Base-by-base conservation (phyloP, 2,888 invertebrate species). In the Tetranychus truncatus region DNA sequence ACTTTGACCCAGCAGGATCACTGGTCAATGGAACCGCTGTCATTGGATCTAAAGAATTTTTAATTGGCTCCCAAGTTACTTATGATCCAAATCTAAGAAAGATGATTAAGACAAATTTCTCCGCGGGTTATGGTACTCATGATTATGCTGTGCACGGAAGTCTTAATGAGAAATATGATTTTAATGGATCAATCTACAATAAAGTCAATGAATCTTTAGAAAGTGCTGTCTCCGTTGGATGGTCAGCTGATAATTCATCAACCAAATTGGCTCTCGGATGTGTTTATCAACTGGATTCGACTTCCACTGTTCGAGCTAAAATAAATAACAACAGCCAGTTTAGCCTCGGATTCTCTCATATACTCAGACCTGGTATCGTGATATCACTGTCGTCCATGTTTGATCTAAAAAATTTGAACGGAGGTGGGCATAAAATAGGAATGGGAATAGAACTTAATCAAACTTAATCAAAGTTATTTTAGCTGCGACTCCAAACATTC, bases 351-450 rank as follows among this genome's bases (percentile, higher is more conserved):
- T 95, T 94, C 83, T 91, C 92, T 84, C 95, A 95, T 84, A 91
- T 89, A 84, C 85, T 96, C 80, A 89, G 92, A 81, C 90, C 92
- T 81, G 95, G 95, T 90, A 89, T 96, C 80, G 90, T 90, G 81
- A 85, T 96, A 81, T 92, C 92, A 75, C 86, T 96, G 82, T 95
- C 95, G 66, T 88, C 93, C 76, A 88, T 94, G 82, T 89, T 97
- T 83, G 95, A 97, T 84, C 95, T 92, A 75, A 95, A 95, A 87
- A 95, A 95, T 87, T 92, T 96, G 87, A 94, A 94, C 84, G 91
- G 91, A 80, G 96, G 96, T 80, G 95, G 95, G 77, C 96, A 97
- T 88, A 95, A 97, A 86, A 88, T 97, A 81, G 97, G 97, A 82
- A 86, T 97, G 80, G 94, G 94, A 81, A 87, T 99, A 80, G 95